Conservation (phyloP, 2,113 vertebrate species). For the Chionomys nivalis region DNA sequence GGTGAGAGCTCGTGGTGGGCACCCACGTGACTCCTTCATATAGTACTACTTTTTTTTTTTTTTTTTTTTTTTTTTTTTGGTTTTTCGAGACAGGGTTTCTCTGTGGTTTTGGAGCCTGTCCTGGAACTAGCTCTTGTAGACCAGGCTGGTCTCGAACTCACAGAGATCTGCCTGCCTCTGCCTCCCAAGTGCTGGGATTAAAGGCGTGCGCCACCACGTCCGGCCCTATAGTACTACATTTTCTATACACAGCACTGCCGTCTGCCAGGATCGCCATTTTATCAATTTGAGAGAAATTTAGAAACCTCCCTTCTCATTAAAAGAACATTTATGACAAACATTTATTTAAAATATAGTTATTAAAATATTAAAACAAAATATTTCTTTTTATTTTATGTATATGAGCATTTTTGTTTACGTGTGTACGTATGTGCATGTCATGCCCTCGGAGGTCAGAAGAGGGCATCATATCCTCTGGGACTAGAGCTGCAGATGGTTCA, state of each 20-base stretch:
- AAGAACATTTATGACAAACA: not conserved
- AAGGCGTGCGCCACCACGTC: too few species aligned
- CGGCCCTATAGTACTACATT: not conserved
- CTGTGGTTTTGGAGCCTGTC: too few species aligned
- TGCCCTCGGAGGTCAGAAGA: not conserved
- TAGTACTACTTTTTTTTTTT: too few species aligned
- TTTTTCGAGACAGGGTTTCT: too few species aligned
- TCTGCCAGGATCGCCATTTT: not conserved
- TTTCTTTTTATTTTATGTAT: not conserved
- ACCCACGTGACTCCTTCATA: not conserved
- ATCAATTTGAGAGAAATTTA: conserved; percentile 26
- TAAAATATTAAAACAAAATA: not conserved
- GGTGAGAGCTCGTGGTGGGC: not conserved
- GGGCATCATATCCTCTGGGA: not conserved
- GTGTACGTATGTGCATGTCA: not conserved
- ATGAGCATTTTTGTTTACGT: not conserved
- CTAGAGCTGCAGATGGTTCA: not conserved
- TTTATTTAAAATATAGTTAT: not conserved
- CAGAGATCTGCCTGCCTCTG: too few species aligned
- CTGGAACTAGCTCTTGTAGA: too few species aligned
- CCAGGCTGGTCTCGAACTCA: too few species aligned
- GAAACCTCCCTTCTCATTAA: not conserved
- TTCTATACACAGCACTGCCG: not conserved
- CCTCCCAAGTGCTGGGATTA: too few species aligned
- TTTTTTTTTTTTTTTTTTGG: too few species aligned